Conservation (phyloP, 2,113 vertebrate genomes). For the Saguinus midas region DNA sequence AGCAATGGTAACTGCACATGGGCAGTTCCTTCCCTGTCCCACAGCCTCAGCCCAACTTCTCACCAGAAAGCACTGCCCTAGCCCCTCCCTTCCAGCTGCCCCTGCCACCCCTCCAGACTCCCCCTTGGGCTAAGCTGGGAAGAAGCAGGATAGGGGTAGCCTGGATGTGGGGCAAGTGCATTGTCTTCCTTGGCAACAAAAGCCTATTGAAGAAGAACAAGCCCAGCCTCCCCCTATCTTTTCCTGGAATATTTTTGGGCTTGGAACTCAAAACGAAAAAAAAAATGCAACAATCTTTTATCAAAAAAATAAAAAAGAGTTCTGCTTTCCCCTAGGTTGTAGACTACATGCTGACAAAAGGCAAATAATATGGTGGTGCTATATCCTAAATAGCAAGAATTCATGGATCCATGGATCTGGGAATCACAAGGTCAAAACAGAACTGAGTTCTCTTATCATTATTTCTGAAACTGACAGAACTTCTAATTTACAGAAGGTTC, state of each 20-base stretch:
- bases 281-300: conserved; percentile 62
- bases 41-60: neutral
- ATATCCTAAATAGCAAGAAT: neutral
- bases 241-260: conserved; percentile 69
- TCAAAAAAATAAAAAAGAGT: neutral
- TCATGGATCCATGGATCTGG: neutral
- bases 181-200: conserved; percentile 41
- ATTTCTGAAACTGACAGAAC: neutral
- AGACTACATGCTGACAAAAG: neutral
- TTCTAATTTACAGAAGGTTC: too few relatives aligned
- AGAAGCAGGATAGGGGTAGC: neutral
- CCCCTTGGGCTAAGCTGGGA: neutral
- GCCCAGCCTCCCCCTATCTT: conserved; percentile 16
- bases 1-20: conserved; percentile 53
- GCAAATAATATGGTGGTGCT: neutral
- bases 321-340: neutral
- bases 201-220: conserved; percentile 38
- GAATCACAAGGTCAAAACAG: neutral
- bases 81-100: neutral
- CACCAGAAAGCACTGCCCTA: neutral
- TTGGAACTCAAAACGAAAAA: conserved; percentile 66
- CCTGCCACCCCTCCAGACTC: neutral
- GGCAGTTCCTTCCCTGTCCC: neutral
- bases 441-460: neutral
- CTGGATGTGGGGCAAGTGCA: neutral